Conservation (phyloP, 2,113 vertebrate species). For the Otolemur garnettii region DNA sequence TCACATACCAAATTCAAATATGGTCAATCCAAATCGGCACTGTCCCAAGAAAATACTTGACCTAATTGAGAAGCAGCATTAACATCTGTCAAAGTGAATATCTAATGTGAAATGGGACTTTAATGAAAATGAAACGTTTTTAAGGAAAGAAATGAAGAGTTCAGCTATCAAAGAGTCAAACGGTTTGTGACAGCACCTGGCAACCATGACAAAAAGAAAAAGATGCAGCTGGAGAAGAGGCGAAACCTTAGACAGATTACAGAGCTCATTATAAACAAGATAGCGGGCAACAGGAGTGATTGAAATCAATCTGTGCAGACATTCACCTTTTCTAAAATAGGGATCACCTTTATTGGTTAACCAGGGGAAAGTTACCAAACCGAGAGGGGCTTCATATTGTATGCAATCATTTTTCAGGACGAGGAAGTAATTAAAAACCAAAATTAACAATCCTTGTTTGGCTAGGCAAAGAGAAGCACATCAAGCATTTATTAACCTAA, state of each 20-base stretch:
- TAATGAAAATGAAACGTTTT: constrained; percentile 71
- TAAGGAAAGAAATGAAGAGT: constrained; percentile 58
- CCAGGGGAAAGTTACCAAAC: constrained; percentile 54
- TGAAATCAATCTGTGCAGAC: not conserved
- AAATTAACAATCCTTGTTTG: constrained; percentile 55
- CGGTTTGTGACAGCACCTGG: constrained; percentile 24
- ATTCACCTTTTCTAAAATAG: constrained; percentile 57
- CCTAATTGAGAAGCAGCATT: constrained; percentile 70
- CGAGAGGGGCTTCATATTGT: constrained; percentile 59
- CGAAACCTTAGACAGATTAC: constrained; percentile 20
- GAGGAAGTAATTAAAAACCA: not conserved
- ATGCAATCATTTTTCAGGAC: not conserved
- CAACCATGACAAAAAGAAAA: not conserved
- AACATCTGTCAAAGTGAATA: constrained; percentile 76
- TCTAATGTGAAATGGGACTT: constrained; percentile 72
- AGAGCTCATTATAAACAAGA: constrained; percentile 34
- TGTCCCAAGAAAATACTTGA: constrained; percentile 71
- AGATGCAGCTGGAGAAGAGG: constrained; percentile 18
- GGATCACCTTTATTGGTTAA: constrained; percentile 28
- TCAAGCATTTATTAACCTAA: constrained; percentile 37
- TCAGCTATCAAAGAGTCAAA: constrained; percentile 64
- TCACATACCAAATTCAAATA: constrained; percentile 76
- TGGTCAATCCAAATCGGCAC: constrained; percentile 69
- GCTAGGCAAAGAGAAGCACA: constrained; percentile 57
- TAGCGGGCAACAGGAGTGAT: not conserved